Conservation (phyloP, 2,797 vertebrate genomes). For the Parambassis ranga region DNA sequence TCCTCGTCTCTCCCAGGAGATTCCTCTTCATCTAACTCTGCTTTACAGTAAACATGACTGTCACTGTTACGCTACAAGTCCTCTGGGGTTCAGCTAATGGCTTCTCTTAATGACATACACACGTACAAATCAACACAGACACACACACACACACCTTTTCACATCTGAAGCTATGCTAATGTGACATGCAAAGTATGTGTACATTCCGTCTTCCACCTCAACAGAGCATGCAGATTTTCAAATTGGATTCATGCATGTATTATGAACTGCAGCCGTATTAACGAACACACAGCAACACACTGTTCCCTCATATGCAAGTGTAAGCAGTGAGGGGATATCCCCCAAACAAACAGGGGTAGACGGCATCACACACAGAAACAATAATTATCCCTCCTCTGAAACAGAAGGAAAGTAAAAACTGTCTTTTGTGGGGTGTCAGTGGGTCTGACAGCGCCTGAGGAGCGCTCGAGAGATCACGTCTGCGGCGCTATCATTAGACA, state of each 20-base stretch:
- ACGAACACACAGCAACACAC: background rate
- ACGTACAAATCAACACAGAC: background rate
- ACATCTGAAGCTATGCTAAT: background rate
- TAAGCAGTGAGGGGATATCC: conserved; percentile 22
- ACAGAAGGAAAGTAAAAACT: conserved; percentile 23
- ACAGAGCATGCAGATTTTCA: background rate
- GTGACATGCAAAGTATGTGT: background rate
- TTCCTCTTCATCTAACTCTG: conserved; percentile 12
- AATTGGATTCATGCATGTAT: background rate
- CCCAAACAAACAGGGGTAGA: conserved; percentile 27
- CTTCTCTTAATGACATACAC: conserved; percentile 15
- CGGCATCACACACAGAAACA: conserved; percentile 27
- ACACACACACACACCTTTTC: background rate
- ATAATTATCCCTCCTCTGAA: conserved; percentile 48
- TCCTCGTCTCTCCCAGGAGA: conserved; percentile 5
- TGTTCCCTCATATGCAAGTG: background rate
- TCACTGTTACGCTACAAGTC: conserved; percentile 19
- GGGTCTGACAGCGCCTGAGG: conserved; percentile 48
- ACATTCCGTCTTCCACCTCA: background rate
- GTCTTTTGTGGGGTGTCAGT: conserved; percentile 48
- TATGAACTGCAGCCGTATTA: background rate
- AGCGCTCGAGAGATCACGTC: conserved; percentile 52
- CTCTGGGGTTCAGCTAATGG: conserved; percentile 18
- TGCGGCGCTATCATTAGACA: conserved; percentile 56
- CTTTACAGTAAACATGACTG: conserved; percentile 38